Evolutionary conservation across 2,113 vertebrate species (phyloP).

Genomic region (Equus quagga): DNA sequence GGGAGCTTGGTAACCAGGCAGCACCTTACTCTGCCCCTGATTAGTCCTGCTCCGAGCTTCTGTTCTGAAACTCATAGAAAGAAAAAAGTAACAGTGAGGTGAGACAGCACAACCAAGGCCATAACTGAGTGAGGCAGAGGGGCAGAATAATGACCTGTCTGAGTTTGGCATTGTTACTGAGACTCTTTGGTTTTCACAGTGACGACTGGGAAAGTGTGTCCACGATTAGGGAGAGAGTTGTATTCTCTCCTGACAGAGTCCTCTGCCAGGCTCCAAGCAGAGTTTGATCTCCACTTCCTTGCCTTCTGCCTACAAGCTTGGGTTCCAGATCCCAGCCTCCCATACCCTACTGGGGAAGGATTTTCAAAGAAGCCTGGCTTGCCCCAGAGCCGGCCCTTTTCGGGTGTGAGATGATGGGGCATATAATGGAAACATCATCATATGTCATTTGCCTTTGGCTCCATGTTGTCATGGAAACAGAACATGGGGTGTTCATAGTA

Average conservation of each 20-base stretch:
- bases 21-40: background rate
- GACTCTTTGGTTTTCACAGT: background rate
- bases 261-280: background rate
- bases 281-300: background rate
- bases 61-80: background rate
- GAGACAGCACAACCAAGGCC: background rate
- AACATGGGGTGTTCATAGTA: conserved; percentile 84
- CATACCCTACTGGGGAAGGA: background rate
- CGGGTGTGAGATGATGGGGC: background rate
- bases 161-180: background rate
- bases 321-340: background rate
- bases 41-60: background rate
- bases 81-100: background rate
- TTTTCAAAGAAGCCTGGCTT: background rate
- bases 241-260: accelerated
- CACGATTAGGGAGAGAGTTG: background rate
- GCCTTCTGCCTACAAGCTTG: background rate
- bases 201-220: accelerated
- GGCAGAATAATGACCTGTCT: background rate
- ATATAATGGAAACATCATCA: conserved; percentile 67
- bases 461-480: conserved; percentile 85
- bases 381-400: background rate
- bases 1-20: background rate
- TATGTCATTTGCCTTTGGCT: conserved; percentile 75
- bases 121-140: accelerated